Evolutionary conservation across 2,888 invertebrate genomes (phyloP), one percentile per base, ranked within the genome.

Genomic region (Gryllus longicercus): DNA sequence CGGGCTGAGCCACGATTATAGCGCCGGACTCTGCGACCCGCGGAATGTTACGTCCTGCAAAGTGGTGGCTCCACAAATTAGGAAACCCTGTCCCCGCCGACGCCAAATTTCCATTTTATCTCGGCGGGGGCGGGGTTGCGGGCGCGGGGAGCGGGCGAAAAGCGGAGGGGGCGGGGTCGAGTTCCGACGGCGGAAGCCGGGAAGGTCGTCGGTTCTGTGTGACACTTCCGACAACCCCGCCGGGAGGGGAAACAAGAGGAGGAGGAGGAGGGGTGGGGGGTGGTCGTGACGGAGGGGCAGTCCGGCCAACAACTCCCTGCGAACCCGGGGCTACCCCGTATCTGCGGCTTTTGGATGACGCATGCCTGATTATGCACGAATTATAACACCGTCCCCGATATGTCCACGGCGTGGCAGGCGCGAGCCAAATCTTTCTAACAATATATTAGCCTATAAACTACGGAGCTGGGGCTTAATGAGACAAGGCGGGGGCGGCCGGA

Each of bases 21-120:
- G 16, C n/a, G 0, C 63, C 12, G 63, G 16, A n/a, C 63, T 63
- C 63, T 8, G 16, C 12, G 63, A 63, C 63, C 63, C 63, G 8
- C 12, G 63, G 63, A 63, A 18, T 63, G 63, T 63, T 63, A 63
- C 63, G 63, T 63, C 63, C n/a, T n/a, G 63, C 8, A n/a, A 63
- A 63, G 63, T 63, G 38, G 63, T 63, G 63, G 63, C 63, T 63
- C 63, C 63, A 63, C 63, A 63, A 63, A 63, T 63, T 63, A 63
- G 63, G 63, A 63, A 63, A 11, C 63, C 3, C n/a, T 63, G 16
- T 3, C 11, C 63, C 63, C 11, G 63, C 38, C 38, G 63, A 3
- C 63, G 5, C 63, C 14, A n/a, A 63, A 63, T 63, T 63, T 63
- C 63, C 63, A 63, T 63, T 63, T 63, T 63, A 63, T 63, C 63